Conservation (phyloP, 1,140 invertebrate genomes). For the Tetramorium simillimum region DNA sequence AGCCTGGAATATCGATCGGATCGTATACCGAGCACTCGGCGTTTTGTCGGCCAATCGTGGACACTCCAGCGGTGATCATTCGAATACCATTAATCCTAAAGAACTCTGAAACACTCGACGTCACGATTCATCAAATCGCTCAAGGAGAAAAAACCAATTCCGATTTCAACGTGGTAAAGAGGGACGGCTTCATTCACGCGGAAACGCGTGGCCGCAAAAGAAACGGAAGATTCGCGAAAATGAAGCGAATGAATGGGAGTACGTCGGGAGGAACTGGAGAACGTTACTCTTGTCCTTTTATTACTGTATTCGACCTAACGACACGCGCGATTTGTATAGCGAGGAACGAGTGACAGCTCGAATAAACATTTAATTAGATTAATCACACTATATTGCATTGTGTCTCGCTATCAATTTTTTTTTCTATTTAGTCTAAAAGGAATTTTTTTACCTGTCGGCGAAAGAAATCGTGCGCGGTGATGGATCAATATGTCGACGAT, state of each 20-base stretch:
- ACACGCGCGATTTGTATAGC: background rate
- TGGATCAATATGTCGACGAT: background rate
- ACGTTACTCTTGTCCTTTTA: background rate
- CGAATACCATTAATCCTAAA: constrained; percentile 8
- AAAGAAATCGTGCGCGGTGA: background rate
- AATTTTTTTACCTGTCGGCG: background rate
- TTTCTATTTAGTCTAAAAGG: background rate
- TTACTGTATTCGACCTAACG: background rate
- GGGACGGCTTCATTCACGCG: no score
- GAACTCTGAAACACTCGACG: background rate
- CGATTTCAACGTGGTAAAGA: background rate
- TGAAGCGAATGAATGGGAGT: background rate
- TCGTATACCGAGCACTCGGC: background rate
- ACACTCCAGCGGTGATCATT: background rate
- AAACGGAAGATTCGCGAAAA: background rate
- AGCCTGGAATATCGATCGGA: constrained; percentile 47
- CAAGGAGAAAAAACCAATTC: background rate
- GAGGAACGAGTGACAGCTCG: background rate
- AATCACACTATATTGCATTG: background rate
- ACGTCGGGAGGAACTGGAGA: background rate
- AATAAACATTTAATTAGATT: background rate
- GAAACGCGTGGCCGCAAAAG: background rate
- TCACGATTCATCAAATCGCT: background rate
- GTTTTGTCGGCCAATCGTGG: constrained; percentile 1
- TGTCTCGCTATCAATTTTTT: background rate